Conservation (phyloP, 2,113 vertebrate species). For the Rhinolophus sinicus region DNA sequence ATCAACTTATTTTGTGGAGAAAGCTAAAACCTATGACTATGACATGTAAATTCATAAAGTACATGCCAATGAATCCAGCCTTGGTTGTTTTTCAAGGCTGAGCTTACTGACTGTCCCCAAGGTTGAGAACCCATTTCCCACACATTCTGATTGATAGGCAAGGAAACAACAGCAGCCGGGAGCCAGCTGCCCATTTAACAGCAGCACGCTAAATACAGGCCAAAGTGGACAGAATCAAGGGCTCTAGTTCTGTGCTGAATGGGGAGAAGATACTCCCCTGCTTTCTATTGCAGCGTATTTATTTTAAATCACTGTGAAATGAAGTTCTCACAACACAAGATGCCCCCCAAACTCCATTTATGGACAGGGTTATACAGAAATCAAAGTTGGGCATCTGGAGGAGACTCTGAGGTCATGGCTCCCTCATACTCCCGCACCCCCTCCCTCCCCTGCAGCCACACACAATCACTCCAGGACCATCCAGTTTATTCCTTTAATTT, state of each 20-base stretch:
- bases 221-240: not conserved
- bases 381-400: not conserved
- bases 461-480: not conserved
- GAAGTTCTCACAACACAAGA: not conserved
- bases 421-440: accelerated
- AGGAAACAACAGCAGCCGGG: not conserved
- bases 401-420: not conserved
- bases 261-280: not conserved
- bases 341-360: not conserved
- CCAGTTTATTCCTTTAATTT: not conserved
- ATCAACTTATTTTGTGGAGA: not conserved
- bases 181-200: not conserved
- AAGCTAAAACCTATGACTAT: slow-evolving; percentile 5
- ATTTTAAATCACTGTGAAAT: slow-evolving; percentile 14
- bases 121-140: not conserved
- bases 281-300: not conserved
- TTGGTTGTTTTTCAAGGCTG: not conserved
- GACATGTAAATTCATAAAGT: not conserved
- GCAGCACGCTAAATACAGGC: accelerated
- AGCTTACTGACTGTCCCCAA: not conserved
- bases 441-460: too few species aligned
- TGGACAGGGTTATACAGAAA: not conserved
- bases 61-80: not conserved
- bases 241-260: not conserved
- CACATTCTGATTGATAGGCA: not conserved